Evolutionary conservation across 53 echinoderm and acorn worm genomes (phyloP).

Genomic region (Patiria pectinifera): DNA sequence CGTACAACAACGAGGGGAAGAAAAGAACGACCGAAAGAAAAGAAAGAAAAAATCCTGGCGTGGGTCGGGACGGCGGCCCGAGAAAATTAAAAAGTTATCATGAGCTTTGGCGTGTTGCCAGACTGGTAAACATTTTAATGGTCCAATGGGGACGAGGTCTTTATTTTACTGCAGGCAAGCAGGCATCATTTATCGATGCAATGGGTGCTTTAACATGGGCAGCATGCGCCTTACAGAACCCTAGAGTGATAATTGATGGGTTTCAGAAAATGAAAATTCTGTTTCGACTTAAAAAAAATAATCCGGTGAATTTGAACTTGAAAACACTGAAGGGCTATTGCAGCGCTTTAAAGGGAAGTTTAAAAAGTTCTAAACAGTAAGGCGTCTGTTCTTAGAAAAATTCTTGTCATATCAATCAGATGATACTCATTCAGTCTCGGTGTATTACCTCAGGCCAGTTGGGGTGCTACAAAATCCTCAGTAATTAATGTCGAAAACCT

Average conservation of each 20-base stretch:
- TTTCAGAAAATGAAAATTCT: neutral
- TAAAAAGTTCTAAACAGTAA: no score
- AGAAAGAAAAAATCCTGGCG: constrained; percentile 13
- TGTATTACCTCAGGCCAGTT: no score
- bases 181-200: constrained; percentile 35
- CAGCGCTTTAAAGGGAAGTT: no score
- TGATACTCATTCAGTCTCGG: no score
- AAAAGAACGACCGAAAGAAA: neutral
- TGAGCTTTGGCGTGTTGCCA: constrained; percentile 55
- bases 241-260: neutral
- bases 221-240: constrained; percentile 2
- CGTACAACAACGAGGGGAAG: neutral
- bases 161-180: constrained; percentile 29
- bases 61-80: constrained; percentile 42
- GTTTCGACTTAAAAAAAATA: neutral
- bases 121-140: constrained; percentile 57
- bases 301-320: neutral
- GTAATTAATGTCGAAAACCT: no score
- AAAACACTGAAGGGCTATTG: neutral
- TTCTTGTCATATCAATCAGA: no score
- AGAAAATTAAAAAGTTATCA: constrained; percentile 64
- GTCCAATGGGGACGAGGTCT: constrained; percentile 3
- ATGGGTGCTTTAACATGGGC: constrained; percentile 22
- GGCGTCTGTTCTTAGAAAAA: no score
- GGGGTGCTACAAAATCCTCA: no score